Conservation (phyloP, 2,797 vertebrate genomes). For the Argentina silus region DNA sequence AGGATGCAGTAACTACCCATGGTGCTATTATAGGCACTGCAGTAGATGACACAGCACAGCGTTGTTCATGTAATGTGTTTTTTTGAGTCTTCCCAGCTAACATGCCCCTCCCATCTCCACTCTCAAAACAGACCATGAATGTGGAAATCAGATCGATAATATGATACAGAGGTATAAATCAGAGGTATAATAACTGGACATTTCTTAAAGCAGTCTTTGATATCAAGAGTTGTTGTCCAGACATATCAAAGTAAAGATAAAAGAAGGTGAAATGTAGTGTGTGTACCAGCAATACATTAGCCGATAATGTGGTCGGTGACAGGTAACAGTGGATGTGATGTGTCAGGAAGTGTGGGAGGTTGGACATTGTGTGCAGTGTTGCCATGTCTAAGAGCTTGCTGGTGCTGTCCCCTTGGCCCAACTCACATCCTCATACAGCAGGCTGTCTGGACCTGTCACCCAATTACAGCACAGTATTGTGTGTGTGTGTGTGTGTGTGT, state of each 20-base stretch:
- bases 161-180: background rate
- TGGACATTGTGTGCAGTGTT: background rate
- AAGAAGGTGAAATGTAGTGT: background rate
- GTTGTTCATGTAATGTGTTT: slow-evolving; percentile 20
- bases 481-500: background rate
- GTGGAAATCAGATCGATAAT: background rate
- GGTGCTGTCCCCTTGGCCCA: too few species aligned
- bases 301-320: too few species aligned
- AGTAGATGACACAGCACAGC: slow-evolving; percentile 19
- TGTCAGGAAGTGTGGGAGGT: background rate
- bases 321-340: background rate
- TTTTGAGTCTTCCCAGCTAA: background rate
- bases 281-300: background rate
- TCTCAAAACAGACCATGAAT: background rate
- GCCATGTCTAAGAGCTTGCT: too few species aligned
- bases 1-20: slow-evolving; percentile 25
- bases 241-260: background rate
- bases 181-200: background rate
- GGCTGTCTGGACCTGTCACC: background rate
- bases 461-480: background rate
- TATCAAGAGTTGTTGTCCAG: background rate
- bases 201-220: background rate
- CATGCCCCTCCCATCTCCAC: background rate
- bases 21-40: slow-evolving; percentile 19
- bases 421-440: background rate